A percentile compares a stretch with the other conserved stretches of the same genome.
These are phyloP conservation scores for Dasysyrphus tricinctus DNA, from an alignment of 2,888 invertebrate species.

Conservation along the genomic window DNA sequence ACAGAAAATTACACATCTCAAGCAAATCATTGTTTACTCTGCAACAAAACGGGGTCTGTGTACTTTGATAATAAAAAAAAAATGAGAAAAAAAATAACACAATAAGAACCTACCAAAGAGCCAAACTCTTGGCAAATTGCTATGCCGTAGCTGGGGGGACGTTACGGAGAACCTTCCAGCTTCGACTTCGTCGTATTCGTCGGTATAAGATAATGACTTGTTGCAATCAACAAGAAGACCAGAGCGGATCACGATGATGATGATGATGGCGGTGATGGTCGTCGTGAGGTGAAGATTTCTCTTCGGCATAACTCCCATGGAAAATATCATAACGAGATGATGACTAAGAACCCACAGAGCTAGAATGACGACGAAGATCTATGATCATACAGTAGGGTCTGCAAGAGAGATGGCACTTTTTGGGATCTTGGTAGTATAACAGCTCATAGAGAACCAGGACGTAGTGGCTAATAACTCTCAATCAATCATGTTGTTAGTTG, in stretches of 20 bases:
- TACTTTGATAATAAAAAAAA: constrained; percentile 33
- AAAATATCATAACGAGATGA: constrained; percentile 73
- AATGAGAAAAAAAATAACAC: background rate
- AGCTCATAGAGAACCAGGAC: no score
- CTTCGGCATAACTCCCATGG: constrained; percentile 58
- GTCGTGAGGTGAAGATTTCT: constrained; percentile 75
- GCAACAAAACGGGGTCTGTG: constrained; percentile 67
- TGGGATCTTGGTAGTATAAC: no score
- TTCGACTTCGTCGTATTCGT: constrained; percentile 24
- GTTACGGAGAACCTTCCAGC: constrained; percentile 17
- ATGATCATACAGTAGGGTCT: constrained; percentile 52
- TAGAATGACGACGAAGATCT: constrained; percentile 47
- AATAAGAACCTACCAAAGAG: constrained; percentile 3
- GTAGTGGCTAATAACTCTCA: no score
- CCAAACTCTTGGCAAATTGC: constrained; percentile 69
- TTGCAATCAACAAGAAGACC: constrained; percentile 73
- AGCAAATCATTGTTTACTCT: constrained; percentile 77
- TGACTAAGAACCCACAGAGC: constrained; percentile 65
- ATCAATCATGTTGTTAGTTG: no score
- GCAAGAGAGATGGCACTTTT: background rate
- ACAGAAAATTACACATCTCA: constrained; percentile 76
- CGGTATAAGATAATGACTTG: constrained; percentile 74
- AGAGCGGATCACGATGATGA: constrained; percentile 74
- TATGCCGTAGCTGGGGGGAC: constrained; percentile 52
- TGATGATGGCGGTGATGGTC: constrained; percentile 67